phyloP scores from a whole-genome alignment of 2,888 invertebrate species.

The Steinernema carpocapsae region DNA sequence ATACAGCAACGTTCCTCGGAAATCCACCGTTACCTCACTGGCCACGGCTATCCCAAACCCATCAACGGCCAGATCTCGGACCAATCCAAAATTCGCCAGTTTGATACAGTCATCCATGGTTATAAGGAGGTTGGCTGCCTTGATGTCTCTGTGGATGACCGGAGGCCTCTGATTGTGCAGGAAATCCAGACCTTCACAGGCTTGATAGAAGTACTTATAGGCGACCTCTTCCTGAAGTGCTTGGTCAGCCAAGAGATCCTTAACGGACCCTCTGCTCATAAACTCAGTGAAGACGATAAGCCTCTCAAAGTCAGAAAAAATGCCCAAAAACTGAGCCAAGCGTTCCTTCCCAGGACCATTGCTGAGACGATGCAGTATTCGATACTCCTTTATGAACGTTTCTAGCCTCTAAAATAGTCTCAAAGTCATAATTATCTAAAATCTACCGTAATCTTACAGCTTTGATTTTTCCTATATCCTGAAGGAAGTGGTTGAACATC shows the following conservation, averaged over 20 bases:
- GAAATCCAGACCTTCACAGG: slow-evolving; percentile 52
- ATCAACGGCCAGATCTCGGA: slow-evolving; percentile 56
- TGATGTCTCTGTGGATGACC: slow-evolving; percentile 55
- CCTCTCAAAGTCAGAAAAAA: slow-evolving; percentile 45
- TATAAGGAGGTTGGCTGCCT: slow-evolving; percentile 57
- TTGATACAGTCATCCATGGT: slow-evolving; percentile 53
- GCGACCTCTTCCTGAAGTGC: slow-evolving; percentile 49
- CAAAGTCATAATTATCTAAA: not conserved
- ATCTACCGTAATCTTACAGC: not conserved
- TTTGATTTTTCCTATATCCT: slow-evolving; percentile 15
- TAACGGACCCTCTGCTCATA: slow-evolving; percentile 50
- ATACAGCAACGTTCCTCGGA: slow-evolving; percentile 53
- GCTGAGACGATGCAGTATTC: slow-evolving; percentile 49
- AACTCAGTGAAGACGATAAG: slow-evolving; percentile 53
- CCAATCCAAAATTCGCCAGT: slow-evolving; percentile 56
- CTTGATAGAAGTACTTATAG: slow-evolving; percentile 51
- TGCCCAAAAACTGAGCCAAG: slow-evolving; percentile 53
- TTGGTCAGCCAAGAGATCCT: slow-evolving; percentile 47
- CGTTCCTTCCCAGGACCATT: slow-evolving; percentile 42
- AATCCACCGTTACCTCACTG: slow-evolving; percentile 54
- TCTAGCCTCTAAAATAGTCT: slow-evolving; percentile 36
- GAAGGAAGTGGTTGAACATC: slow-evolving; percentile 31
- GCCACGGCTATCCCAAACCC: slow-evolving; percentile 57
- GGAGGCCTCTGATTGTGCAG: slow-evolving; percentile 49
- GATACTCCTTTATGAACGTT: slow-evolving; percentile 51